Conservation (phyloP, 2,797 vertebrate species). For the Aulostomus chinensis region DNA sequence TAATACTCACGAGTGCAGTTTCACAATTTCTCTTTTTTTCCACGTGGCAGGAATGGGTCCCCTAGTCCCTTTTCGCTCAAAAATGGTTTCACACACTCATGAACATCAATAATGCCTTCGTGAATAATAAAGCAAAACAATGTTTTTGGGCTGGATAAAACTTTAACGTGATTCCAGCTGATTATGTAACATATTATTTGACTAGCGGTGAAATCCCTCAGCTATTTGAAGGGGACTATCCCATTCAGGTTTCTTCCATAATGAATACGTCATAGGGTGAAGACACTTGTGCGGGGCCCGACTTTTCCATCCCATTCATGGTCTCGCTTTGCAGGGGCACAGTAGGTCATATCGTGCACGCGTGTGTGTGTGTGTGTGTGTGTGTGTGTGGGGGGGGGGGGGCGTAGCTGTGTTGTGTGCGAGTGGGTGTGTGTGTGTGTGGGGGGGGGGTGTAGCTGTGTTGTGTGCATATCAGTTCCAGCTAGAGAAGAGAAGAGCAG, state of each 20-base stretch:
- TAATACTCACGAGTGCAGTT: no score
- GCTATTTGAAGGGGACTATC: not conserved
- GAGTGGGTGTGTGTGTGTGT: no score
- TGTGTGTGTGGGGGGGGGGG: conserved; percentile 20
- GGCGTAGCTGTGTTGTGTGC: conserved; percentile 28
- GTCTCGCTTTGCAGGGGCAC: conserved; percentile 77
- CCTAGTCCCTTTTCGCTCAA: no score
- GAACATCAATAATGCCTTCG: no score
- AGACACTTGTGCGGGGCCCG: conserved; percentile 37
- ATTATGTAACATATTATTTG: not conserved
- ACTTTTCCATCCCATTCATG: conserved; percentile 86
- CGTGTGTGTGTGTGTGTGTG: no score
- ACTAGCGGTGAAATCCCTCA: not conserved
- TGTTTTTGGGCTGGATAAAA: conserved; percentile 6
- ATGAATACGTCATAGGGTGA: conserved; percentile 26
- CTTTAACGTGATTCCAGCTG: no score
- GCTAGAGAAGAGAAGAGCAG: no score
- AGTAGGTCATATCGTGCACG: conserved; percentile 56
- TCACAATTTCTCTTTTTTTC: no score
- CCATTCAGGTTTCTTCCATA: conserved; percentile 34
- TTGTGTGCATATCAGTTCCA: no score
- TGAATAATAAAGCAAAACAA: conserved; percentile 26
- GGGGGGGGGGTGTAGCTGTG: no score
- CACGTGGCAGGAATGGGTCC: no score
- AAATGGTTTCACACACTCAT: no score